phyloP scores from a whole-genome alignment of 2,888 invertebrate genomes.

The Tryphoninae sp. region DNA sequence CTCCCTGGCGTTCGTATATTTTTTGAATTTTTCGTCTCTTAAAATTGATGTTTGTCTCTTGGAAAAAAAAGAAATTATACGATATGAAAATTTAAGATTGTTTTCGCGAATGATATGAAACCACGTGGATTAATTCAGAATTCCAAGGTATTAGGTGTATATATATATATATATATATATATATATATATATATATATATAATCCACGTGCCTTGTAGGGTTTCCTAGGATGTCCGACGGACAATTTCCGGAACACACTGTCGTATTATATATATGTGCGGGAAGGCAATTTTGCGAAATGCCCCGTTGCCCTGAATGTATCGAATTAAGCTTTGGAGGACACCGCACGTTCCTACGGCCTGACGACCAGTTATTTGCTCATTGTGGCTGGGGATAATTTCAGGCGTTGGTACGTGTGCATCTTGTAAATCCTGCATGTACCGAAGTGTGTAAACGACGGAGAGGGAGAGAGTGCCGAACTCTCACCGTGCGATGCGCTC shows the following conservation, averaged over 20 bases:
- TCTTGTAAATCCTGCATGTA: slow-evolving; percentile 53
- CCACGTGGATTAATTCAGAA: slow-evolving; percentile 3
- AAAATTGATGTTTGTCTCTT: not conserved
- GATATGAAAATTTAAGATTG: not conserved
- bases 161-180: not conserved
- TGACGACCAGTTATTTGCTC: slow-evolving; percentile 66
- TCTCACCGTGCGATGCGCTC: slow-evolving; percentile 12
- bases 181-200: slow-evolving; percentile 11
- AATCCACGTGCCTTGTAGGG: slow-evolving; percentile 35
- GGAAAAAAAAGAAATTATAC: no score
- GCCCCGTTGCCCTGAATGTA: slow-evolving; percentile 60
- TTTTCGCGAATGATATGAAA: not conserved
- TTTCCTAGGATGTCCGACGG: slow-evolving; percentile 30
- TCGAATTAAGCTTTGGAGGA: slow-evolving; percentile 62
- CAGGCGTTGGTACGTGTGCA: slow-evolving; percentile 56
- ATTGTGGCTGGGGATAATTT: slow-evolving; percentile 66
- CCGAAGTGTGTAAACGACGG: slow-evolving; percentile 29
- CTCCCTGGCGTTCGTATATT: no score
- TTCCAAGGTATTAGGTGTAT: slow-evolving; percentile 20
- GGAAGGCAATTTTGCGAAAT: slow-evolving; percentile 55
- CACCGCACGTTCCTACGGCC: slow-evolving; percentile 41
- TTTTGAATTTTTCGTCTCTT: not conserved
- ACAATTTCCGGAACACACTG: slow-evolving; percentile 22
- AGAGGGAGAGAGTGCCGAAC: not conserved
- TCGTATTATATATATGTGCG: slow-evolving; percentile 9